Evolutionary conservation across 1,140 invertebrate species (phyloP), one percentile per base, ranked within the genome.

Genomic region (Portunus trituberculatus): DNA sequence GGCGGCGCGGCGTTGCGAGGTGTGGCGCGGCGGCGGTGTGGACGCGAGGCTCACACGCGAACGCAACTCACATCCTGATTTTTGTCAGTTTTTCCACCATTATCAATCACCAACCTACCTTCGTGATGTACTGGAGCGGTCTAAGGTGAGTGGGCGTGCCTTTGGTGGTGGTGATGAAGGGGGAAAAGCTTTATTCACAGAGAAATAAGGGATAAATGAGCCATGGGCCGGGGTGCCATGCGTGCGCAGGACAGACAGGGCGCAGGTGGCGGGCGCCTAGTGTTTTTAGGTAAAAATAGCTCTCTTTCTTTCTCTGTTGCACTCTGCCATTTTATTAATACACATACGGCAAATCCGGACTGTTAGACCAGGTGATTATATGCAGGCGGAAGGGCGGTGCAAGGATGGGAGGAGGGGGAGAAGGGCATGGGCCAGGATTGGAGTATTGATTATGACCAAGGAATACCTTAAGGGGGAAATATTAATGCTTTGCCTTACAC

Each of bases 71-170:
- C 39, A 39, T 39, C 39, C 39, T 39, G 39, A 39, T 39, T 39
- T 39, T 10, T 59, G 52, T 4, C 12, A 59, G 52, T 59, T 59
- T 91, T 91, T 91, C 59, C 39, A 82, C 25, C 67, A n/a, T 31
- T 83, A 82, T 93, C 46, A 25, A 82, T 29, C 31, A 45, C 25
- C 91, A 83, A 28, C 91, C 67, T 45, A 46, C 16, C 28, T 29
- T n/a, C 83, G 52, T 32, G 28, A 94, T 94, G 93, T 94, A 94
- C 46, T 94, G 93, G 93, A 94, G 93, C 88, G 93, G 93, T 88
- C 93, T 94, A 39, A 94, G 93, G 93, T 94, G 46, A 32, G 93
- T 94, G 84, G 39, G 28, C 46, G 88, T 39, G n/a, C 0, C 28
- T 46, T 84, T 2, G 0, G 76, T 32, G 2, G 8, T 12, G 25